These are phyloP conservation scores for Lasius fuliginosus DNA, from an alignment of 2,888 invertebrate genomes.

Conservation along the genomic window DNA sequence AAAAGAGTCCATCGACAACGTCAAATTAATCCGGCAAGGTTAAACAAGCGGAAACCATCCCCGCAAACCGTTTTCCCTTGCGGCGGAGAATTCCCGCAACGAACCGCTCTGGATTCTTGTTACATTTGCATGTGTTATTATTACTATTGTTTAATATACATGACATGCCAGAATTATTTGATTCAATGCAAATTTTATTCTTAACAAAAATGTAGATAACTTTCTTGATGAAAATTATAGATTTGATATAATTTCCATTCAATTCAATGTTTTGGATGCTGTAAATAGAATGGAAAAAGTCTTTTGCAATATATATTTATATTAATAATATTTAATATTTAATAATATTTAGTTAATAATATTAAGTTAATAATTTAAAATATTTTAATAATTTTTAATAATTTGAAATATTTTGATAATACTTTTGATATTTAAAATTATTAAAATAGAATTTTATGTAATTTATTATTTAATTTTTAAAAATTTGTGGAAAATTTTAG, in stretches of 20 bases:
- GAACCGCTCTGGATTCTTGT: conserved; percentile 43
- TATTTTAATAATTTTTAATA: too few species aligned
- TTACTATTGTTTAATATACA: conserved; percentile 55
- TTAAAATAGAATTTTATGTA: too few species aligned
- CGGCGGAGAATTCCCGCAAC: conserved; percentile 43
- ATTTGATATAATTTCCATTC: background rate
- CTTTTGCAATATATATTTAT: background rate
- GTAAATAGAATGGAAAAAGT: background rate
- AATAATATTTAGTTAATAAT: too few species aligned
- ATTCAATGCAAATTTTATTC: conserved; percentile 27
- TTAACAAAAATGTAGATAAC: background rate
- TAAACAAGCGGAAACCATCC: conserved; percentile 76
- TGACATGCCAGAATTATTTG: conserved; percentile 12
- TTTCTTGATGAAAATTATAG: background rate
- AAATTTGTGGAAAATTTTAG: too few species aligned
- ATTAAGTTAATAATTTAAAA: too few species aligned
- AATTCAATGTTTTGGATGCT: background rate
- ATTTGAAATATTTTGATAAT: too few species aligned
- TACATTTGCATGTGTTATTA: conserved; percentile 54
- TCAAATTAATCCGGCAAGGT: conserved; percentile 77
- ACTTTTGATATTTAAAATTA: too few species aligned
- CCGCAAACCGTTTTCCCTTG: conserved; percentile 42
- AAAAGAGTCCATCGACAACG: conserved; percentile 68
- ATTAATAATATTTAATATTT: background rate
- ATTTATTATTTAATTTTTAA: too few species aligned